Evolutionary conservation across 2,113 vertebrate genomes (phyloP).

Genomic region (Oncorhynchus tshawytscha): DNA sequence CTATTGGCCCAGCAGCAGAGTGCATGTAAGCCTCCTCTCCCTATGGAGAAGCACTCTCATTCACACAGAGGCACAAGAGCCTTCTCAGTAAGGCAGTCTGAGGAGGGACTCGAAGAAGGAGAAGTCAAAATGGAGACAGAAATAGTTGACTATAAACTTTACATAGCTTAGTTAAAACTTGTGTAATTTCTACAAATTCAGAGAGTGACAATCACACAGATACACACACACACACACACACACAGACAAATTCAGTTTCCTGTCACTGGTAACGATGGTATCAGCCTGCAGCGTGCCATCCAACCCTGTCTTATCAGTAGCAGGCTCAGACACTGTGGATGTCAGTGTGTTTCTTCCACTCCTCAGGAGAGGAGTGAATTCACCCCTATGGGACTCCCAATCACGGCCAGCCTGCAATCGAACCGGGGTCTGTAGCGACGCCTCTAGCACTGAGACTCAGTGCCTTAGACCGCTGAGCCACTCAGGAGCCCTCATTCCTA

Average conservation of each 20-base stretch:
- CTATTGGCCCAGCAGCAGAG: conserved; percentile 54
- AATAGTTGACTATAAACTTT: background rate
- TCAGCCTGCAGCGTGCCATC: conserved; percentile 60
- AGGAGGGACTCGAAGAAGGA: conserved; percentile 40
- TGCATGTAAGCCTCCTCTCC: conserved; percentile 37
- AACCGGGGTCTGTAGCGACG: too few species aligned
- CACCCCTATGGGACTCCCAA: conserved; percentile 37
- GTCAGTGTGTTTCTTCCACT: conserved; percentile 1
- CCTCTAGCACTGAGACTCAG: too few species aligned
- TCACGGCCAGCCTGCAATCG: too few species aligned
- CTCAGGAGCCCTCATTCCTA: too few species aligned
- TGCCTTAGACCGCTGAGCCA: too few species aligned
- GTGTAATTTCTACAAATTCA: background rate
- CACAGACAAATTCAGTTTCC: conserved; percentile 47
- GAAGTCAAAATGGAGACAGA: conserved; percentile 17
- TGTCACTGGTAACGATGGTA: conserved; percentile 57
- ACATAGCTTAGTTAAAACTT: background rate
- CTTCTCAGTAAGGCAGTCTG: conserved; percentile 41
- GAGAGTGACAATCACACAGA: background rate
- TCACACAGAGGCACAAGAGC: conserved; percentile 49
- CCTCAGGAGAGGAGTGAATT: conserved; percentile 67
- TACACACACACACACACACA: conserved; percentile 20
- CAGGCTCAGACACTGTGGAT: conserved; percentile 39
- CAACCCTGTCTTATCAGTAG: conserved; percentile 66
- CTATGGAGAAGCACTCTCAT: conserved; percentile 17